These are phyloP conservation scores for Dendrolimus pini DNA, from an alignment of 2,888 invertebrate species.

Conservation along the genomic window DNA sequence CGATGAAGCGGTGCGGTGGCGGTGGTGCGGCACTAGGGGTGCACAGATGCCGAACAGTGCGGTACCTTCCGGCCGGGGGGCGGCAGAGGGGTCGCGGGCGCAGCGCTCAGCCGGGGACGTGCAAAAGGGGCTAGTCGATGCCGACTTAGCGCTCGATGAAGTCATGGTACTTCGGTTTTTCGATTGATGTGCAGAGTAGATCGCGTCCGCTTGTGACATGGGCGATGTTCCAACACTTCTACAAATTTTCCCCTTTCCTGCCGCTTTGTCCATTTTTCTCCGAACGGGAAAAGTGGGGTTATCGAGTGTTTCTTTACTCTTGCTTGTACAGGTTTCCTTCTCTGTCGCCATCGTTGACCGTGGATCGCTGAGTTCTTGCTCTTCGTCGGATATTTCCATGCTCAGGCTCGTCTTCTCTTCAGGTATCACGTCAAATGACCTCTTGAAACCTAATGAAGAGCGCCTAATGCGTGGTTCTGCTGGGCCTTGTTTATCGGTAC, in stretches of 20 bases:
- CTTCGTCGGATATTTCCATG: slow-evolving; percentile 61
- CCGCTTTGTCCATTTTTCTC: not conserved
- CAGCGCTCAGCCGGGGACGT: not conserved
- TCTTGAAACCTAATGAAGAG: not conserved
- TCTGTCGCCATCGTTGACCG: not conserved
- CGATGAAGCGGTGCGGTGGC: slow-evolving; percentile 51
- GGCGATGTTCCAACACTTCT: not conserved
- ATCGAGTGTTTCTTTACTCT: not conserved
- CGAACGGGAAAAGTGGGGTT: not conserved
- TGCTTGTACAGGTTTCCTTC: not conserved
- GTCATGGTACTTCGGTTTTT: not conserved
- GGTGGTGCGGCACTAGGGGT: slow-evolving; percentile 25
- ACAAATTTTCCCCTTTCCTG: not conserved
- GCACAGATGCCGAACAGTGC: slow-evolving; percentile 2
- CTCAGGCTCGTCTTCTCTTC: slow-evolving; percentile 73
- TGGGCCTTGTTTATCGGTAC: not conserved
- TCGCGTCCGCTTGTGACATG: not conserved
- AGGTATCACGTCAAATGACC: slow-evolving; percentile 71
- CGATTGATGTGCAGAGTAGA: not conserved
- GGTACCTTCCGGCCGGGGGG: slow-evolving; percentile 5
- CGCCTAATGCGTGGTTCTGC: not conserved
- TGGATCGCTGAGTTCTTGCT: slow-evolving; percentile 23
- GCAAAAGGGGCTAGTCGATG: not conserved
- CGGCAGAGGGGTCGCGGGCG: not conserved
- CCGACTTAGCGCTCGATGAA: not conserved